Evolutionary conservation across 2,113 vertebrate genomes (phyloP).

Genomic region (Cavia aperea): DNA sequence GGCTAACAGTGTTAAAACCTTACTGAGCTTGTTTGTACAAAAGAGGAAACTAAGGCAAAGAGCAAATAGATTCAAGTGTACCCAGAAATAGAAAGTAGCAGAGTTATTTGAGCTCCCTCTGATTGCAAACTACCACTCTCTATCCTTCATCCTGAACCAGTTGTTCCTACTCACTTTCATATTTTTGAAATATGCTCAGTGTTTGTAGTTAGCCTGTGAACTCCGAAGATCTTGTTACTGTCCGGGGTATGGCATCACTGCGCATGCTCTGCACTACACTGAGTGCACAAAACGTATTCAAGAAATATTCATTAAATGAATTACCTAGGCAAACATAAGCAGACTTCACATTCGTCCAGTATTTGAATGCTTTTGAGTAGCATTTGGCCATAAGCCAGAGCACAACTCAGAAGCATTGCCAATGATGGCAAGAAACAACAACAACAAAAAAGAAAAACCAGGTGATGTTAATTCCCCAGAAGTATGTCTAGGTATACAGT

Average conservation of each 20-base stretch:
- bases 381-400: neutral
- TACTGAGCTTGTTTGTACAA: neutral
- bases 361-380: neutral
- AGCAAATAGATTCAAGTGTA: neutral
- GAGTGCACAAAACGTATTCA: neutral
- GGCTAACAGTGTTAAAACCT: neutral
- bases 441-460: neutral
- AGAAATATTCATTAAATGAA: neutral
- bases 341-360: neutral
- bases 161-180: neutral
- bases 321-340: neutral
- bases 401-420: neutral
- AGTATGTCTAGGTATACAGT: neutral
- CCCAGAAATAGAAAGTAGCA: neutral
- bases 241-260: neutral
- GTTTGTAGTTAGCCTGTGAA: neutral
- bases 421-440: neutral
- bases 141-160: neutral
- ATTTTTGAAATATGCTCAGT: neutral
- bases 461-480: neutral
- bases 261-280: neutral
- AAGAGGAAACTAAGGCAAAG: neutral
- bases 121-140: neutral
- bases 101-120: neutral
- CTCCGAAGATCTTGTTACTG: neutral